Base-by-base conservation (phyloP, 2,113 vertebrate species). In the Lethenteron camtschaticum region DNA sequence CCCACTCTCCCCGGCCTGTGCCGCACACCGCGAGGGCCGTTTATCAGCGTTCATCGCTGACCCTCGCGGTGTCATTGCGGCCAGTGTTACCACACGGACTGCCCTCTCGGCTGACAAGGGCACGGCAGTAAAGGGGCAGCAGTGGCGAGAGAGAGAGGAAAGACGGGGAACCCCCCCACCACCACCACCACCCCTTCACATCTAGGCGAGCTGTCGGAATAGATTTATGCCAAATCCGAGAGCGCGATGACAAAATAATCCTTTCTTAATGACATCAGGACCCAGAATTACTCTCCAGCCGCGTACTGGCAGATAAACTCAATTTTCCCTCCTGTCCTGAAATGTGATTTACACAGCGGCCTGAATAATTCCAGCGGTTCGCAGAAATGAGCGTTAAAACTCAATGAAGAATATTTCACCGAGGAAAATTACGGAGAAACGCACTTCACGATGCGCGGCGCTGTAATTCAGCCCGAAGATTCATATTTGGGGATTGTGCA, bases 301-400 rank as follows among this genome's bases (percentile, higher is more conserved):
- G 63, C n/a, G 63, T 66, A 8, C 24, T 24, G 63, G 63, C n/a
- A 66, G 63, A 66, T 66, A 66, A 66, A 66, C 63, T 66, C 63
- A 66, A 66, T 66, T 66, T 41, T 66, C 63, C 63, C 63, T 66
- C 63, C 63, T 66, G 63, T 66, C 63, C 63, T 66, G 63, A 66
- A 66, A 66, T 66, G 63, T 66, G 63, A 66, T 66, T 66, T 66
- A 66, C 63, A 66, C n/a, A 16, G 24, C 63, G 24, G 24, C 63
- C 24, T 16, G 24, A 66, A 16, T 16, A 66, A 16, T 24, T 66
- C 63, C n/a, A n/a, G n/a, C n/a, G 63, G n/a, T 66, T 24, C 63
- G 24, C 24, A 66, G 63, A 66, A 66, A 66, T 16, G n/a, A 66
- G n/a, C n/a, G n/a, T 16, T 24, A 16, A 24, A 66, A 66, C n/a